Percentiles rank a stretch among this genome's conserved stretches.
These are phyloP conservation scores for Rhagonycha lutea DNA, from an alignment of 2,888 invertebrate species.

Conservation along the genomic window DNA sequence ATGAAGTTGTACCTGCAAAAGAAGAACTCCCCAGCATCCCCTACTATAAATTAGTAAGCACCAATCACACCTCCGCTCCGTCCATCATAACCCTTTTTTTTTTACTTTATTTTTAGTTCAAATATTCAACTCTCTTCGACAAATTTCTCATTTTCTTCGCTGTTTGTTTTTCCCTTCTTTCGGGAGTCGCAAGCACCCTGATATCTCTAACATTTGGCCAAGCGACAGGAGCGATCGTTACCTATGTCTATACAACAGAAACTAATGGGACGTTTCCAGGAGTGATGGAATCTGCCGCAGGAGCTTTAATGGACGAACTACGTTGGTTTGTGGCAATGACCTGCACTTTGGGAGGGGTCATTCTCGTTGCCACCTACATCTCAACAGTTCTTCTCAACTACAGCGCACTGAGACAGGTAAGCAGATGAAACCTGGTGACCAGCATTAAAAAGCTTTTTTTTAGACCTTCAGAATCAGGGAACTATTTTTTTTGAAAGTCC, in stretches of 20 bases:
- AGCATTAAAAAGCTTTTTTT: constrained; percentile 26
- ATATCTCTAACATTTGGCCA: constrained; percentile 72
- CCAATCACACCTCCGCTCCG: not conserved
- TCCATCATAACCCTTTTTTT: not conserved
- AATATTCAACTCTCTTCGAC: constrained; percentile 66
- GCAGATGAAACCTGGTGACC: not conserved
- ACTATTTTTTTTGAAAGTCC: constrained; percentile 66
- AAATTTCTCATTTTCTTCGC: constrained; percentile 63
- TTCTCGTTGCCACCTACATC: constrained; percentile 66
- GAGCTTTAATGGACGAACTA: not conserved
- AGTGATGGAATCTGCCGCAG: not conserved
- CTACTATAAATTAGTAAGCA: not conserved
- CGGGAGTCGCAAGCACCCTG: constrained; percentile 68
- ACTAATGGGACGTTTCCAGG: not conserved
- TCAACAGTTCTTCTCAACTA: constrained; percentile 72
- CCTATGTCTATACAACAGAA: constrained; percentile 34
- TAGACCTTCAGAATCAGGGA: constrained; percentile 67
- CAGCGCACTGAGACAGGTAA: constrained; percentile 70
- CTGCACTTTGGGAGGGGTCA: constrained; percentile 61
- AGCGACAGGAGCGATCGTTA: constrained; percentile 65
- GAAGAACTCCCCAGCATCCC: not conserved
- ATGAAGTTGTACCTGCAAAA: not conserved
- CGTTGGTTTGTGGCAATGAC: constrained; percentile 66
- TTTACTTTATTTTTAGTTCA: constrained; percentile 59
- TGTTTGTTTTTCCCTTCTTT: constrained; percentile 59